Percentiles rank a stretch among this genome's conserved stretches.
Evolutionary conservation across 1,140 invertebrate species (phyloP).

Genomic region (Battus philenor): DNA sequence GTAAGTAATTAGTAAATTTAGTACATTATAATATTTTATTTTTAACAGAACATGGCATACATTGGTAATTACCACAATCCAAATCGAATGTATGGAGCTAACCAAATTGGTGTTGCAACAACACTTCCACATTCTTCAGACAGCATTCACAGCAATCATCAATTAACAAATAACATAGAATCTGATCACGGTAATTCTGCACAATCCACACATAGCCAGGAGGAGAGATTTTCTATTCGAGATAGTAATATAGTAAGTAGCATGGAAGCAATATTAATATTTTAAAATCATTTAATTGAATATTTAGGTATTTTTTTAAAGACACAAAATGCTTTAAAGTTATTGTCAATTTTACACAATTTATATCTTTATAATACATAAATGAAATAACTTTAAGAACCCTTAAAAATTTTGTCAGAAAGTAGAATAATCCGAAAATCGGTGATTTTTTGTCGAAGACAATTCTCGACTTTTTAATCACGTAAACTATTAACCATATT

Average conservation of each 20-base stretch:
- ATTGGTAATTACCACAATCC: slow-evolving; percentile 47
- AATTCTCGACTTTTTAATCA: too few relatives aligned
- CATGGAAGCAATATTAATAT: slow-evolving; percentile 35
- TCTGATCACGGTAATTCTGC: slow-evolving; percentile 38
- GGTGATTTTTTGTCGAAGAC: too few relatives aligned
- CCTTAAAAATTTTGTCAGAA: too few relatives aligned
- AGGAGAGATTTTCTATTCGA: slow-evolving; percentile 48
- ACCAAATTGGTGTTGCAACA: slow-evolving; percentile 71
- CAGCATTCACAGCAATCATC: slow-evolving; percentile 27
- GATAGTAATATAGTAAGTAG: slow-evolving; percentile 47
- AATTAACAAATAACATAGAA: slow-evolving; percentile 34
- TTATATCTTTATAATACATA: too few relatives aligned
- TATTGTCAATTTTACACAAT: too few relatives aligned
- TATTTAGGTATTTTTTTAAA: too few relatives aligned
- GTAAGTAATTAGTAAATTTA: not conserved
- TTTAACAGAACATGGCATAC: slow-evolving; percentile 37
- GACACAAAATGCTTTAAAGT: too few relatives aligned
- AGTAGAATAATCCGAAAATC: too few relatives aligned
- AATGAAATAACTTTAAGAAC: too few relatives aligned
- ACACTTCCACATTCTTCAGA: slow-evolving; percentile 60
- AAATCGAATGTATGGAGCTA: slow-evolving; percentile 59
- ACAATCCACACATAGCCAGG: slow-evolving; percentile 44
- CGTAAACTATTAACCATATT: too few relatives aligned
- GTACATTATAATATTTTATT: not conserved
- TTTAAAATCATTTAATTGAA: too few relatives aligned